phyloP scores from a whole-genome alignment of 2,113 vertebrate species.

The Gasterosteus aculeatus region DNA sequence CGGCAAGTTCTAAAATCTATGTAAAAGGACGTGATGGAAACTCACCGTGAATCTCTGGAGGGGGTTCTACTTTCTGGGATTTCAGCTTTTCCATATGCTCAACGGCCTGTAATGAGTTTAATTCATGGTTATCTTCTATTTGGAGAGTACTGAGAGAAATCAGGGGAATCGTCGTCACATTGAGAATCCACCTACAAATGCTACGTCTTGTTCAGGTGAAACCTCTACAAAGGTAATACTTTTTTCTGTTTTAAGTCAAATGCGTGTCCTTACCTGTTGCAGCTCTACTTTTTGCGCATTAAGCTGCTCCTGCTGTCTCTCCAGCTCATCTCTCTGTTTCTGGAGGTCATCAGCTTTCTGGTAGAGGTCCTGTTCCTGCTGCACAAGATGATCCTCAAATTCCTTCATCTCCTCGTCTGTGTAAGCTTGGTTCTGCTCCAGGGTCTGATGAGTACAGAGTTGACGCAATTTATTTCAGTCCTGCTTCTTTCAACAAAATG shows the following conservation, averaged over 20 bases:
- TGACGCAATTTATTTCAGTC: not conserved
- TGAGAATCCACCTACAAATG: not conserved
- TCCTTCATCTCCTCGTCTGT: slow-evolving; percentile 93
- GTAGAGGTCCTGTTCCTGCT: slow-evolving; percentile 89
- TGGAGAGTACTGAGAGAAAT: not conserved
- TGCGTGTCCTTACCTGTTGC: slow-evolving; percentile 84
- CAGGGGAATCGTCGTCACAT: not conserved
- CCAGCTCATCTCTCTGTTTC: slow-evolving; percentile 91
- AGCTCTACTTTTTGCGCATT: slow-evolving; percentile 92
- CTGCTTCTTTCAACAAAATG: not conserved
- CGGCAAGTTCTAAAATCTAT: slow-evolving; percentile 6
- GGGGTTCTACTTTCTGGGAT: slow-evolving; percentile 83
- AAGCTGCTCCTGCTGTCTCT: slow-evolving; percentile 90
- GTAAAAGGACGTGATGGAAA: not conserved
- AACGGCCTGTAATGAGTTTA: slow-evolving; percentile 81
- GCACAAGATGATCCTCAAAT: slow-evolving; percentile 90
- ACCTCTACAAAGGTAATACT: not conserved
- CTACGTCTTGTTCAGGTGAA: not conserved
- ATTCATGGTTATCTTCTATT: not conserved
- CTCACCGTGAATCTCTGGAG: slow-evolving; percentile 83
- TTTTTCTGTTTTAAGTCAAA: not conserved
- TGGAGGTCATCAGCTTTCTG: slow-evolving; percentile 88
- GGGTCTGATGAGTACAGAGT: slow-evolving; percentile 79
- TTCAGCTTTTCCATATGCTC: slow-evolving; percentile 94
- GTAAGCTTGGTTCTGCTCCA: slow-evolving; percentile 93